These are phyloP conservation scores for Microcebus lehilahytsara DNA, from an alignment of 2,113 vertebrate genomes.

Conservation along the genomic window DNA sequence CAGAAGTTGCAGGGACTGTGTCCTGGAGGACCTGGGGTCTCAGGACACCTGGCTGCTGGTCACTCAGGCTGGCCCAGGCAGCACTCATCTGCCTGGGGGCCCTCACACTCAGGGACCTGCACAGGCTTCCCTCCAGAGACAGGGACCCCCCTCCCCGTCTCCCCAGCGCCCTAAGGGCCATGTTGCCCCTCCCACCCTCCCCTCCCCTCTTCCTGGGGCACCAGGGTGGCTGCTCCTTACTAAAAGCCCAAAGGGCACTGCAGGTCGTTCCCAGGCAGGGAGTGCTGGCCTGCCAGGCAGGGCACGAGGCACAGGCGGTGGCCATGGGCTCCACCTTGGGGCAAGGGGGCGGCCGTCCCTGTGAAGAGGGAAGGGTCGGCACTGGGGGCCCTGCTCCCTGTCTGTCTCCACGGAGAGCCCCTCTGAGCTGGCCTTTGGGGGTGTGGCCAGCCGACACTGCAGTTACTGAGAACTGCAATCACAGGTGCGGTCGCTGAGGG, in stretches of 20 bases:
- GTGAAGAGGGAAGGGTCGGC: not conserved
- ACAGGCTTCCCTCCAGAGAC: not conserved
- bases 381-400: not conserved
- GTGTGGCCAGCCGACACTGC: not conserved
- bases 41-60: not conserved
- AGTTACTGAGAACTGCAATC: not conserved
- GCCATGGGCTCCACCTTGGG: slow-evolving; percentile 30
- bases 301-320: slow-evolving; percentile 64
- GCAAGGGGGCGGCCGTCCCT: slow-evolving; percentile 55
- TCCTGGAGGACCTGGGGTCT: not conserved
- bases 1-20: not conserved
- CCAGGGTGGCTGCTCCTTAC: slow-evolving; percentile 80
- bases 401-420: not conserved
- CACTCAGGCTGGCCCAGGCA: too few relatives aligned
- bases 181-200: not conserved
- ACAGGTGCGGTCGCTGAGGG: not conserved
- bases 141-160: too few relatives aligned
- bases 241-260: slow-evolving; percentile 88
- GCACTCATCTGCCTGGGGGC: not conserved
- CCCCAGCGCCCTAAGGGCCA: too few relatives aligned
- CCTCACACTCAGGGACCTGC: not conserved
- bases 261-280: slow-evolving; percentile 83
- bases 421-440: not conserved
- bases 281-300: slow-evolving; percentile 85
- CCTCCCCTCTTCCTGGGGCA: not conserved